phyloP scores from a whole-genome alignment of 2,888 invertebrate species.

The Anagyrus pseudococci region DNA sequence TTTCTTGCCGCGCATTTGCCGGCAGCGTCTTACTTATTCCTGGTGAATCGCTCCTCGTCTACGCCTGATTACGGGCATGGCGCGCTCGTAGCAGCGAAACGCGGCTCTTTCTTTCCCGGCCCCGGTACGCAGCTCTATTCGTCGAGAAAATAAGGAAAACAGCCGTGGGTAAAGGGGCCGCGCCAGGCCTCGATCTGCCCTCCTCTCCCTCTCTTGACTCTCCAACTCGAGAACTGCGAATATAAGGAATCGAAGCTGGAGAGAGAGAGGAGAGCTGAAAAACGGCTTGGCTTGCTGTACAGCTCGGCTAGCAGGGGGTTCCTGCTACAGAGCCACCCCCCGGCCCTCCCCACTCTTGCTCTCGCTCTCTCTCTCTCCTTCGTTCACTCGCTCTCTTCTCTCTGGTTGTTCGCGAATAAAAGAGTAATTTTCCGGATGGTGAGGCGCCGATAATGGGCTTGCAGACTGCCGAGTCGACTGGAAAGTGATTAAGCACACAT shows the following conservation, averaged over 20 bases:
- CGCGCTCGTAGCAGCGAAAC: slow-evolving; percentile 24
- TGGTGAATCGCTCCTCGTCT: slow-evolving; percentile 23
- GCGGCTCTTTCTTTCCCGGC: no score
- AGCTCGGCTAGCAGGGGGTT: no score
- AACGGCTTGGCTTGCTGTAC: no score
- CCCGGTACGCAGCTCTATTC: not conserved
- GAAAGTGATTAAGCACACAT: slow-evolving; percentile 62
- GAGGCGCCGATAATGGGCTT: slow-evolving; percentile 61
- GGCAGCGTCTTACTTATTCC: slow-evolving; percentile 5
- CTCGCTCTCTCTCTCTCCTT: no score
- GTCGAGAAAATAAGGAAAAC: slow-evolving; percentile 28
- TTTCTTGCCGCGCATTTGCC: slow-evolving; percentile 13
- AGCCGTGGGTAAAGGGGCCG: slow-evolving; percentile 4
- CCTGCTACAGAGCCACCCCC: no score
- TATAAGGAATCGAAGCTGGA: slow-evolving; percentile 6
- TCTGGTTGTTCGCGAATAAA: slow-evolving; percentile 48
- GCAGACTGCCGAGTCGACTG: slow-evolving; percentile 61
- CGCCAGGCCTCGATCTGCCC: no score
- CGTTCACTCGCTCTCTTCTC: no score
- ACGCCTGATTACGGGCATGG: slow-evolving; percentile 6
- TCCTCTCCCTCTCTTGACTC: no score
- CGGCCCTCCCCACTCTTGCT: no score
- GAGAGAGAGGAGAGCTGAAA: no score
- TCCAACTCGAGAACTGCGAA: not conserved
- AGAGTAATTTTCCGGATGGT: slow-evolving; percentile 62